Base-by-base conservation (phyloP, 2,113 vertebrate genomes). In the Bos indicus region DNA sequence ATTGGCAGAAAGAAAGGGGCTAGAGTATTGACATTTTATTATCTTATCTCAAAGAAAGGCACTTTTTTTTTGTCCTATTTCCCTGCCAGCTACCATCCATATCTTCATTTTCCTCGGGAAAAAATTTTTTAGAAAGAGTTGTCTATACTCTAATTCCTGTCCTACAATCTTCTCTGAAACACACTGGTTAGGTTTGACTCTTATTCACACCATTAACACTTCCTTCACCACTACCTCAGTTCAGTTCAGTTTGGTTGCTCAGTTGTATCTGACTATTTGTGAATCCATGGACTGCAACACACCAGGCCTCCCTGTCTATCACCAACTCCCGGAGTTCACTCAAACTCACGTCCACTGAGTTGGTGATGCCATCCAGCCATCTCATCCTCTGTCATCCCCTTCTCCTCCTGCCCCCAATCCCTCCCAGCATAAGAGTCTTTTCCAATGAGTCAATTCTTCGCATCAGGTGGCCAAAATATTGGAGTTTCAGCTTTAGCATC, bases 361-460 rank as follows among this genome's bases (percentile, higher is more conserved):
- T 0, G 2, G 30, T 33, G 64, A 67, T 36, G 64, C 7, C 16
- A 17, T 67, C 33, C 16, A 19, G 8, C 33, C 64, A 67, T n/a
- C 64, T 67, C 64, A 67, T n/a, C 8, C 16, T 67, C 33, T n/a
- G 33, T 19, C 0, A 0, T 19, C 64, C 17, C 30, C 7, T 17
- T 64, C 3, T 64, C 7, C 60, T 16, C 30, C 62, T 33, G 7
- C 62, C 30, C 15, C 1, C 8, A 67, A n/a, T 10, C 8, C 2
- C 2, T 67, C 64, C 8, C 33, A 67, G 62, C 1, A 4, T n/a
- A 8, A 67, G 16, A 16, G 30, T n/a, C 62, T n/a, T 64, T 67
- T n/a, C 16, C 3, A 67, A 1, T n/a, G 62, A 67, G 33, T 67
- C 33, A 67, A 1, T 4, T 10, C 33, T 67, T 67, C 0, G 0